Evolutionary conservation across 2,113 vertebrate species (phyloP).

Genomic region (Coregonus clupeaformis): DNA sequence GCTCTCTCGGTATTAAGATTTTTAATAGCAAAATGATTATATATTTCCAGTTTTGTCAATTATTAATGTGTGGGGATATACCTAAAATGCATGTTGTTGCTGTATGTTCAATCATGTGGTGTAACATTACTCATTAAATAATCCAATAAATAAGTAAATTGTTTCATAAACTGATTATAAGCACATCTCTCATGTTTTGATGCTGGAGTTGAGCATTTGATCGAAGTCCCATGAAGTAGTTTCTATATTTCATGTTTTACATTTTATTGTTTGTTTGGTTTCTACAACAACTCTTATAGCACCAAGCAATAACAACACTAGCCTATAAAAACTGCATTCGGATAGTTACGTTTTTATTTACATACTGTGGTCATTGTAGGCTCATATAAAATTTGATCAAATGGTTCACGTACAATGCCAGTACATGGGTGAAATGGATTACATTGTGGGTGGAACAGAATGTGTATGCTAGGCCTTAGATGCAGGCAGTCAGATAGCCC

Average conservation of each 20-base stretch:
- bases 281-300: conserved; percentile 11
- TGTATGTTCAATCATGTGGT: too few species aligned
- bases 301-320: conserved; percentile 16
- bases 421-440: background rate
- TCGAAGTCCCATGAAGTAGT: background rate
- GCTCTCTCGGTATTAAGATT: background rate
- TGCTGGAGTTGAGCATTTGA: background rate
- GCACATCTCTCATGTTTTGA: background rate
- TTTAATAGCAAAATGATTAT: background rate
- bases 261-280: conserved; percentile 15
- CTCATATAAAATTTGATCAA: background rate
- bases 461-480: background rate
- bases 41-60: background rate
- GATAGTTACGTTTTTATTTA: conserved; percentile 12
- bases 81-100: background rate
- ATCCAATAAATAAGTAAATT: background rate
- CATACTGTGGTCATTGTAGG: background rate
- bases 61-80: background rate
- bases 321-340: conserved; percentile 11
- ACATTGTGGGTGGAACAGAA: background rate
- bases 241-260: background rate
- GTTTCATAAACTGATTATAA: background rate
- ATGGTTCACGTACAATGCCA: background rate
- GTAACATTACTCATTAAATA: background rate
- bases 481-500: background rate